These are phyloP conservation scores for Hydrolagus colliei DNA, from an alignment of 2,797 vertebrate genomes.

Conservation along the genomic window DNA sequence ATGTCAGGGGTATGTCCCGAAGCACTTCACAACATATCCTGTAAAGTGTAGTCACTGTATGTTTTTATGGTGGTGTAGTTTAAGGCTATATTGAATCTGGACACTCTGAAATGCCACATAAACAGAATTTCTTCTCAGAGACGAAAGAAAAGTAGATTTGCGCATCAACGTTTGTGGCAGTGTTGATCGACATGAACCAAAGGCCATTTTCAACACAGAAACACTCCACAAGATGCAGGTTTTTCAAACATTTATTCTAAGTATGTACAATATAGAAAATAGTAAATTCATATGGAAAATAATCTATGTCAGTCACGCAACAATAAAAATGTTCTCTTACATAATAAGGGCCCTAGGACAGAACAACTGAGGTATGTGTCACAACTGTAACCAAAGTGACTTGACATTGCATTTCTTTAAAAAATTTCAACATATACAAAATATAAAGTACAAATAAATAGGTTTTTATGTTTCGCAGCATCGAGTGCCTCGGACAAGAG, in stretches of 20 bases:
- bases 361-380: constrained; percentile 32
- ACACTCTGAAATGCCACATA: too few species aligned
- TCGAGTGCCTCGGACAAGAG: constrained; percentile 29
- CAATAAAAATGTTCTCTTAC: constrained; percentile 51
- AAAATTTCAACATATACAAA: constrained; percentile 32
- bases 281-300: constrained; percentile 71
- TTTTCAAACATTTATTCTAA: constrained; percentile 55
- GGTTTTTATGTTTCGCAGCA: constrained; percentile 30
- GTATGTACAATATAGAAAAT: constrained; percentile 71
- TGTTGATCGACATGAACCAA: not conserved
- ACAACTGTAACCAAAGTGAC: constrained; percentile 32
- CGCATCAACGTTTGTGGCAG: too few species aligned
- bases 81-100: too few species aligned
- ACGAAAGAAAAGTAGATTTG: too few species aligned
- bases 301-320: constrained; percentile 66
- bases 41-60: too few species aligned
- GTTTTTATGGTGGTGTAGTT: too few species aligned
- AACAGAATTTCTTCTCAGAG: too few species aligned
- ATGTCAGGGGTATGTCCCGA: too few species aligned
- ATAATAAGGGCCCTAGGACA: constrained; percentile 29
- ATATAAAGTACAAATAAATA: constrained; percentile 33
- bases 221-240: not conserved
- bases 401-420: constrained; percentile 32
- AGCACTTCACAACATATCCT: too few species aligned
- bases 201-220: not conserved